Percentiles rank a stretch among this genome's conserved stretches.
Evolutionary conservation across 2,888 invertebrate species (phyloP).

Genomic region (Frankliniella fusca): DNA sequence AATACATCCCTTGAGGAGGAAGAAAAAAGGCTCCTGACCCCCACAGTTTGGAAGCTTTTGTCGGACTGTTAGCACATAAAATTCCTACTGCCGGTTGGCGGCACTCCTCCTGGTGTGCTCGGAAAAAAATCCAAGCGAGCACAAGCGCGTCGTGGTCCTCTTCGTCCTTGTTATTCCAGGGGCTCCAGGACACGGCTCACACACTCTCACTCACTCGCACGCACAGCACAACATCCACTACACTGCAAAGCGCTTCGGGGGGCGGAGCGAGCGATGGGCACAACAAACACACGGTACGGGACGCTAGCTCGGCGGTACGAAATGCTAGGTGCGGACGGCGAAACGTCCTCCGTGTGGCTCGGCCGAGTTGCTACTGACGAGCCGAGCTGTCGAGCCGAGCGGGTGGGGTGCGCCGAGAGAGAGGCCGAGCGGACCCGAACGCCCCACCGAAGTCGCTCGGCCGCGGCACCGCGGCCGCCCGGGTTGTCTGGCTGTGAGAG

Average conservation of each 20-base stretch:
- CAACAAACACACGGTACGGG: too few species aligned
- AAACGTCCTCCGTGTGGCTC: not conserved
- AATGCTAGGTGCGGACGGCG: not conserved
- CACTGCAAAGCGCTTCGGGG: not conserved
- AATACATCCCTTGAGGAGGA: conserved; percentile 95
- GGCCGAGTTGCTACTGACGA: conserved; percentile 3
- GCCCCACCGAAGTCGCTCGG: not conserved
- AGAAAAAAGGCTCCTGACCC: conserved; percentile 93
- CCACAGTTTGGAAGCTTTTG: conserved; percentile 75
- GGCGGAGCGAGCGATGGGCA: too few species aligned
- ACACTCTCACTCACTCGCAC: conserved; percentile 7
- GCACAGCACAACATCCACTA: not conserved
- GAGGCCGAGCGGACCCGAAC: not conserved
- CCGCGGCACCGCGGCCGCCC: not conserved
- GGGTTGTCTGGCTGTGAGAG: too few species aligned
- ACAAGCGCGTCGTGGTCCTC: not conserved
- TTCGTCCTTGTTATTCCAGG: not conserved
- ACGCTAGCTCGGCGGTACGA: too few species aligned
- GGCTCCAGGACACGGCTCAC: not conserved
- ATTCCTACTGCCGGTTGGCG: conserved; percentile 9
- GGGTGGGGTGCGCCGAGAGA: not conserved
- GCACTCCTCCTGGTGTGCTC: not conserved
- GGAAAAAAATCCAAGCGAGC: conserved; percentile 5
- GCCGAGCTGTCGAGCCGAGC: not conserved
- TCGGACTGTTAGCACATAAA: conserved; percentile 20